phyloP scores from a whole-genome alignment of 2,888 invertebrate species.

The Brachypalpus laphriformis region DNA sequence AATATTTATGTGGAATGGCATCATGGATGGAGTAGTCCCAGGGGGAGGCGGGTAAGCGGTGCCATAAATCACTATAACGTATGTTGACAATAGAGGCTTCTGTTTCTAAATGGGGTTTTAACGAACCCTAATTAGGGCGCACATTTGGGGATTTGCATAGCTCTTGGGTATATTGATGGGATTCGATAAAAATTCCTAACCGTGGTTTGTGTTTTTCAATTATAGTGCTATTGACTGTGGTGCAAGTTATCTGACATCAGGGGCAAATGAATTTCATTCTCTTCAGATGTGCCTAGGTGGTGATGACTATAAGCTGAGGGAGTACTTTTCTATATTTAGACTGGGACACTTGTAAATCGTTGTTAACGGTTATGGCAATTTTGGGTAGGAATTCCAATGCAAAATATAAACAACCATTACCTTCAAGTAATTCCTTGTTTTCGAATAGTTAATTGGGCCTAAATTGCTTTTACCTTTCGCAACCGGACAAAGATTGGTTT shows the following conservation, averaged over 20 bases:
- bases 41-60: background rate
- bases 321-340: too few species aligned
- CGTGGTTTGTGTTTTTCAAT: conserved; percentile 21
- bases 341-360: background rate
- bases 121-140: conserved; percentile 32
- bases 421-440: too few species aligned
- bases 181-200: background rate
- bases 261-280: background rate
- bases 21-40: background rate
- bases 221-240: background rate
- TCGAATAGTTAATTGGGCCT: too few species aligned
- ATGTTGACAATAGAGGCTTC: conserved; percentile 1
- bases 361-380: conserved; percentile 15
- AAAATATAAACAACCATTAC: background rate
- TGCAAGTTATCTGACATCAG: background rate
- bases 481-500: too few species aligned
- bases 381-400: background rate
- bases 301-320: conserved; percentile 2
- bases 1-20: conserved; percentile 20
- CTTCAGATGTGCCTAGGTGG: background rate
- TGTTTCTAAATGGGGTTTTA: conserved; percentile 5
- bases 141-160: background rate
- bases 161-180: background rate
- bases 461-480: too few species aligned
- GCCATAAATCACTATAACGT: conserved; percentile 20